Evolutionary conservation across 2,888 invertebrate genomes (phyloP).

Genomic region (Eugnorisma glareosa): DNA sequence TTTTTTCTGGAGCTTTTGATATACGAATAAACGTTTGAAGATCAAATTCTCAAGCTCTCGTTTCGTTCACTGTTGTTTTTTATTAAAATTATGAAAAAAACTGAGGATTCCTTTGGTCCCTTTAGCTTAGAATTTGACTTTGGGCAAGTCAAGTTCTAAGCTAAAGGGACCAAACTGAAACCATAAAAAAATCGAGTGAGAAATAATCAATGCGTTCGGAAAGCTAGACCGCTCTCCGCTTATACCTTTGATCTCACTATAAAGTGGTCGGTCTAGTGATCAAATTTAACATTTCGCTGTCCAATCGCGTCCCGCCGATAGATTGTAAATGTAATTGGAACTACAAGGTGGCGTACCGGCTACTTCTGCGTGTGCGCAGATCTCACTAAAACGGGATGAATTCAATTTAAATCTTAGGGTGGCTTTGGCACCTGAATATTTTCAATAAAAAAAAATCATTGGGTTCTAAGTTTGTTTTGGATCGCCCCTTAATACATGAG

Average conservation of each 20-base stretch:
- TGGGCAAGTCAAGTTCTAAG: no score
- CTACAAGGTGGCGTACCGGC: slow-evolving; percentile 61
- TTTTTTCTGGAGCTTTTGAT: not conserved
- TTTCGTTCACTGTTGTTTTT: not conserved
- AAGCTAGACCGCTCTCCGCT: slow-evolving; percentile 47
- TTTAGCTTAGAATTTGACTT: not conserved
- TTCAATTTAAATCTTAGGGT: slow-evolving; percentile 16
- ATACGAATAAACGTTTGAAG: not conserved
- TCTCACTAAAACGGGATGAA: slow-evolving; percentile 7
- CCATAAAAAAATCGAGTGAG: not conserved
- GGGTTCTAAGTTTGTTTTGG: not conserved
- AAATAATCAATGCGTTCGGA: no score
- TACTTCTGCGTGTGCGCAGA: slow-evolving; percentile 53
- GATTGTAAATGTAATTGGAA: slow-evolving; percentile 79
- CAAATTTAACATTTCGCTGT: slow-evolving; percentile 74
- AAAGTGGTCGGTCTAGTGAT: slow-evolving; percentile 65
- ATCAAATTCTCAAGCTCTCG: not conserved
- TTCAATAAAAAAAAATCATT: not conserved
- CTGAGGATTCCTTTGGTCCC: not conserved
- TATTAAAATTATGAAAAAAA: not conserved
- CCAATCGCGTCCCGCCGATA: slow-evolving; percentile 73
- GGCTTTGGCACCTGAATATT: not conserved
- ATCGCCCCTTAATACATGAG: not conserved
- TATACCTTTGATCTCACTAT: slow-evolving; percentile 15
- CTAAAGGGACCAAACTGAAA: no score